Percentiles rank a stretch among this genome's conserved stretches.
phyloP scores from a whole-genome alignment of 2,113 vertebrate species.

The Notiomystis cincta region DNA sequence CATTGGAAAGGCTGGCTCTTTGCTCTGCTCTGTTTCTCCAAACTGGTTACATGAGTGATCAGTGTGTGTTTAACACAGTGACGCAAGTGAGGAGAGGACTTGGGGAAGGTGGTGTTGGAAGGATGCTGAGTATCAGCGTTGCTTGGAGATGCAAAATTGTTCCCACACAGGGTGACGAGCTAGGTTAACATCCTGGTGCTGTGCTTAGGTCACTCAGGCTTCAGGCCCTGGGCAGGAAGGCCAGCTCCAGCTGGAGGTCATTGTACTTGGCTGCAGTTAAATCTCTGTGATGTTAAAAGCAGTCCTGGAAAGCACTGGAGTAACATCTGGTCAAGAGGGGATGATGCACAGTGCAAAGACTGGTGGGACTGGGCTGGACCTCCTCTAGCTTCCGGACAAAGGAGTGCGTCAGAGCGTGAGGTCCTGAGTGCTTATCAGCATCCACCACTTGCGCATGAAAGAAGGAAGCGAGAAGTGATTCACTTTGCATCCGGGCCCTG shows the following conservation, averaged over 20 bases:
- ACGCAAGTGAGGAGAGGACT: not conserved
- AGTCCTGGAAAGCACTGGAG: not conserved
- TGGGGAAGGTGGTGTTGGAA: not conserved
- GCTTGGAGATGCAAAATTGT: not conserved
- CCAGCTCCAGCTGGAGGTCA: not conserved
- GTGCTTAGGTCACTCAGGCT: not conserved
- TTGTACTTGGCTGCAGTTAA: not conserved
- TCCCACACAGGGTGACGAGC: not conserved
- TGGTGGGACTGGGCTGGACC: not conserved
- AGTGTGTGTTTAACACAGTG: not conserved
- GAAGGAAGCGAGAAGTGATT: not conserved
- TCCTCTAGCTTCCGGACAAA: not conserved
- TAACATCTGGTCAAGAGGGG: not conserved
- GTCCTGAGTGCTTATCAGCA: not conserved
- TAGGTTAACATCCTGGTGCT: not conserved
- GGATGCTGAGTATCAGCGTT: not conserved
- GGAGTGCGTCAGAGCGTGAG: not conserved
- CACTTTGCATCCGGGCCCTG: not conserved
- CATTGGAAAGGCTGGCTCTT: not conserved
- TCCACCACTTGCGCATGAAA: not conserved
- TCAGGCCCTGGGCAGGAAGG: not conserved
- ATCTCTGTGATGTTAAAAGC: constrained; percentile 1
- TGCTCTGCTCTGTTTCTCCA: not conserved
- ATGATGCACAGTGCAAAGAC: not conserved
- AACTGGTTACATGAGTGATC: not conserved